phyloP scores from a whole-genome alignment of 2,797 vertebrate species.

The Neostethus bicornis region DNA sequence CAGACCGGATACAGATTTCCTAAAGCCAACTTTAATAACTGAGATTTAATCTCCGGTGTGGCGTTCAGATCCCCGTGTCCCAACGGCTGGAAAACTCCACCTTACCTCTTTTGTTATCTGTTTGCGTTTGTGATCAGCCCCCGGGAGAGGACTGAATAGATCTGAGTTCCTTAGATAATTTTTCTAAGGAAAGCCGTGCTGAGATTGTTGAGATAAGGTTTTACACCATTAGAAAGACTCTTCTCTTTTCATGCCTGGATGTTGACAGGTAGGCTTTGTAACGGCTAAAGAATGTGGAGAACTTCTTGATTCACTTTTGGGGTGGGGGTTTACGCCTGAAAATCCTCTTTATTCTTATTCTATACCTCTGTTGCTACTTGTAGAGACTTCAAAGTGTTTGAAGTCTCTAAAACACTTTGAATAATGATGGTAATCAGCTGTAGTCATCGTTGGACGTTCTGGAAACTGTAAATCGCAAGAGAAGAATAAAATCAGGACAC shows the following conservation, averaged over 20 bases:
- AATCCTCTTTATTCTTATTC: slow-evolving; percentile 28
- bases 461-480: slow-evolving; percentile 19
- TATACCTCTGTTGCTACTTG: slow-evolving; percentile 20
- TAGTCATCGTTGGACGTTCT: not conserved
- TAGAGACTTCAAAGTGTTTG: not conserved
- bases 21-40: slow-evolving; percentile 25
- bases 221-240: slow-evolving; percentile 52
- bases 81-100: slow-evolving; percentile 10
- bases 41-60: slow-evolving; percentile 17
- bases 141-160: slow-evolving; percentile 15
- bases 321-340: slow-evolving; percentile 30
- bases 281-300: slow-evolving; percentile 55
- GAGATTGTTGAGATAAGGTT: slow-evolving; percentile 34
- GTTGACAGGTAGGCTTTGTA: slow-evolving; percentile 60
- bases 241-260: slow-evolving; percentile 42
- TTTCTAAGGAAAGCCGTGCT: slow-evolving; percentile 14
- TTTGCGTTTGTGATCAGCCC: slow-evolving; percentile 44
- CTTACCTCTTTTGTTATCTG: slow-evolving; percentile 16
- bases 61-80: slow-evolving; percentile 11
- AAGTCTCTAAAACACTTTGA: slow-evolving; percentile 4
- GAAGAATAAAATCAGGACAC: slow-evolving; percentile 23
- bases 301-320: slow-evolving; percentile 29
- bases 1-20: slow-evolving; percentile 9
- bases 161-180: slow-evolving; percentile 18
- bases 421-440: not conserved